Conservation (phyloP, 2,888 invertebrate species). For the Lydus trimaculatus region DNA sequence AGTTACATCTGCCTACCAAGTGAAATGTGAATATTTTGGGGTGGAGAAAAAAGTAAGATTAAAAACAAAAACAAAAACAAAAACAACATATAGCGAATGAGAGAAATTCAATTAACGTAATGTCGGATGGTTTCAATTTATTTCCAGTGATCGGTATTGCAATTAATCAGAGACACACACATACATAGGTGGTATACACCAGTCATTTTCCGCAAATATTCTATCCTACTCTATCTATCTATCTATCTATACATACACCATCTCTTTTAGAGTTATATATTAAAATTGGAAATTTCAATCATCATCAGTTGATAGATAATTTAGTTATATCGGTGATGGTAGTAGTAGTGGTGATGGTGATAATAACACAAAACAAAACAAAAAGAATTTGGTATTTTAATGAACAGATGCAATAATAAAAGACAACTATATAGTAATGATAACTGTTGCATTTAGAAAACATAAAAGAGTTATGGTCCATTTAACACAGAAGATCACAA, state of each 20-base stretch:
- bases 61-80: neutral
- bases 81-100: neutral
- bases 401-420: neutral
- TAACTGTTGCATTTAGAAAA: neutral
- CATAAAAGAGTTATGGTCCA: conserved; percentile 15
- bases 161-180: conserved; percentile 5
- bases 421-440: neutral
- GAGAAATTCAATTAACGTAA: conserved; percentile 9
- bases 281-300: neutral
- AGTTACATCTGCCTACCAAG: neutral
- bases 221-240: neutral
- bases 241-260: too few relatives aligned
- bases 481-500: conserved; percentile 25
- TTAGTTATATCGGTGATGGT: too few relatives aligned
- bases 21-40: neutral
- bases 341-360: too few relatives aligned
- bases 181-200: too few relatives aligned
- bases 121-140: conserved; percentile 8
- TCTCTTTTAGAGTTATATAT: neutral
- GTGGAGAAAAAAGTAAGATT: neutral
- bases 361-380: too few relatives aligned
- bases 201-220: neutral
- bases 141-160: conserved; percentile 6
- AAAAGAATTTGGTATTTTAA: too few relatives aligned
- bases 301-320: neutral